These are phyloP conservation scores for Bradynema listronoti DNA, from an alignment of 1,140 invertebrate species.

Conservation along the genomic window DNA sequence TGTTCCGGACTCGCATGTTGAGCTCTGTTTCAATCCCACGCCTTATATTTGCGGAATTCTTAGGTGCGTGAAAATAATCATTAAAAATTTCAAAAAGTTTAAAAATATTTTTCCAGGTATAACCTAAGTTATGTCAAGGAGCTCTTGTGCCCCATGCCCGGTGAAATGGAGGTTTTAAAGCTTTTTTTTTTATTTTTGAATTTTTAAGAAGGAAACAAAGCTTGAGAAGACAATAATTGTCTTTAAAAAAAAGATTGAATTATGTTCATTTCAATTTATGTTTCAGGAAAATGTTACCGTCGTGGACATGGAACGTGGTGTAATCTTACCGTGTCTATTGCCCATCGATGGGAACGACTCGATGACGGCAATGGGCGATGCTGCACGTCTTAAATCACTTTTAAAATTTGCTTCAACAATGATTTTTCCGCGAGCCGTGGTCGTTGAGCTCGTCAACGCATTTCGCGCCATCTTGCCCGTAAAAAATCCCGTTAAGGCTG, in stretches of 20 bases:
- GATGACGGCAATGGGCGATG: conserved; percentile 22
- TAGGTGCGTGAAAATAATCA: conserved; percentile 17
- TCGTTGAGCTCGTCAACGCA: conserved; percentile 26
- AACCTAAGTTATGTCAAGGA: conserved; percentile 25
- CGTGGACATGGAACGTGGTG: conserved; percentile 39
- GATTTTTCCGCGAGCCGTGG: conserved; percentile 34
- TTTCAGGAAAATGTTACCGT: conserved; percentile 37
- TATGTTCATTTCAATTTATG: too few relatives aligned
- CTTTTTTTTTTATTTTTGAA: background rate
- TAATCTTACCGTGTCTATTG: conserved; percentile 23
- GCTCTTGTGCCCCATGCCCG: conserved; percentile 9
- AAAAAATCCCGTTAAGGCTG: conserved; percentile 26
- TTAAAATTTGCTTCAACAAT: conserved; percentile 29
- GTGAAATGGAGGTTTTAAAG: conserved; percentile 6
- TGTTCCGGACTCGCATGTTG: conserved; percentile 34
- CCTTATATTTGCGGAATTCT: conserved; percentile 43
- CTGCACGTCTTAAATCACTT: conserved; percentile 29
- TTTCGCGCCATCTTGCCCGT: conserved; percentile 23
- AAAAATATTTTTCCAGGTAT: conserved; percentile 25
- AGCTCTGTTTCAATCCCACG: conserved; percentile 41
- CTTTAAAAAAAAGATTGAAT: too few relatives aligned
- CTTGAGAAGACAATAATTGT: background rate
- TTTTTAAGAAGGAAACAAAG: background rate
- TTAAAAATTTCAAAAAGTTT: background rate
- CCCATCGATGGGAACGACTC: conserved; percentile 6